Evolutionary conservation across 2,888 invertebrate genomes (phyloP), one percentile per base, ranked within the genome.

Genomic region (Seira ritae): DNA sequence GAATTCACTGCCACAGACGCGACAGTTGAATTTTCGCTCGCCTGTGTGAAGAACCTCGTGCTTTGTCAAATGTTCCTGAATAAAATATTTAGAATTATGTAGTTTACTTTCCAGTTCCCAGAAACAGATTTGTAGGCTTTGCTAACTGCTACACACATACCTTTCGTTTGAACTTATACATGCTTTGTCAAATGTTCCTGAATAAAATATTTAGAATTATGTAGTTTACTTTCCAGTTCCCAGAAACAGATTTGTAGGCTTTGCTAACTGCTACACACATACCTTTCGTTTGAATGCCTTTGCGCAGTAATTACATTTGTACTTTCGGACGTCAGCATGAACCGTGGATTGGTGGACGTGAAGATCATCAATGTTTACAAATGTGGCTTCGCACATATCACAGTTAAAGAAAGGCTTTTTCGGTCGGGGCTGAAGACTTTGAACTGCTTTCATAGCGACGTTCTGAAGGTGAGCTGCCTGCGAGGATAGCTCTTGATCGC

Each of bases 261-360:
- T n/a, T n/a, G n/a, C n/a, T n/a, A n/a, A n/a, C n/a, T n/a, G n/a
- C n/a, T 15, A 12, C n/a, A 4, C 23, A 15, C 24, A 66, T 83
- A 80, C 84, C 80, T 84, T 84, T 8, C 84, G 84, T 31, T 88
- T 88, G 60, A 88, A 88, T n/a, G 85, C 84, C 71, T 88, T 88
- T 66, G 86, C 86, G 66, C 88, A 88, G 10, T 77, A 79, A 42
- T 84, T 79, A 70, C 88, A 88, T 65, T 87, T 87, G 74, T 84
- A 87, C 23, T 84, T 82, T 23, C 88, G 67, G 15, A 88, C 71
- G 69, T 88, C 87, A 0, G 80, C 69, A 62, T 88, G 88, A 10
- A 76, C 79, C 23, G 81, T 84, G 10, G 86, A 78, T 42, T 88
- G 88, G 67, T 88, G 88, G 31, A 85, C 83, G 70, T 86, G 75